These are phyloP conservation scores for Danaus melanippus DNA, from an alignment of 1,140 invertebrate species.

Conservation along the genomic window DNA sequence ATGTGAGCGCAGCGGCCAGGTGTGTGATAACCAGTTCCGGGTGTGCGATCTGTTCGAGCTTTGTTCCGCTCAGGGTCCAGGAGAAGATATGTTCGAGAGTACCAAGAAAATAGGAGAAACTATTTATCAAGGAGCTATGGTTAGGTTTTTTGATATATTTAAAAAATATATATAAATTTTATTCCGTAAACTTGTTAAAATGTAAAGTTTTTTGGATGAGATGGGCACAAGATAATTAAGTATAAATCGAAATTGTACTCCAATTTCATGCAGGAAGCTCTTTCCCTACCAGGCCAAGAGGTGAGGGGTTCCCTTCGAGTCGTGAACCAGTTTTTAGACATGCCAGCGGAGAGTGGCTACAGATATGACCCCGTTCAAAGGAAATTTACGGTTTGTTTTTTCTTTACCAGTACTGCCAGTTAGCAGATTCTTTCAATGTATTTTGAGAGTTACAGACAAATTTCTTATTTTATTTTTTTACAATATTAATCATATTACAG, in stretches of 20 bases:
- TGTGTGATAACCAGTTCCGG: conserved; percentile 84
- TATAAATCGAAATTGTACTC: too few relatives aligned
- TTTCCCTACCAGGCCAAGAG: conserved; percentile 55
- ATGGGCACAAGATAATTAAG: too few relatives aligned
- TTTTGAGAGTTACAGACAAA: too few relatives aligned
- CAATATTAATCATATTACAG: conserved; percentile 26
- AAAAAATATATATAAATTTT: background rate
- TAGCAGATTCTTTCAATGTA: too few relatives aligned
- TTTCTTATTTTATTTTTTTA: background rate
- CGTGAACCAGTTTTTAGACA: conserved; percentile 88
- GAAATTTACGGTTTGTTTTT: conserved; percentile 34
- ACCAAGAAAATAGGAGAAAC: conserved; percentile 89
- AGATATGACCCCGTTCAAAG: conserved; percentile 73
- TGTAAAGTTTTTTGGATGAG: too few relatives aligned
- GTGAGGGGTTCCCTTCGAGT: conserved; percentile 72
- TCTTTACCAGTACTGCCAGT: too few relatives aligned
- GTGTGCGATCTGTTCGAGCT: conserved; percentile 78
- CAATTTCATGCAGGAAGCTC: too few relatives aligned
- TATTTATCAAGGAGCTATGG: conserved; percentile 83
- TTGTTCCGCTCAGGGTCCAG: conserved; percentile 89
- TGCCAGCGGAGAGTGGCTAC: conserved; percentile 77
- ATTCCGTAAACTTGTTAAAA: too few relatives aligned
- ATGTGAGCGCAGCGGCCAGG: conserved; percentile 82
- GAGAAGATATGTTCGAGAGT: conserved; percentile 92
- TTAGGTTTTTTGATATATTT: conserved; percentile 57